These are phyloP conservation scores for Zosterops japonicus DNA, from an alignment of 2,113 vertebrate species.

Conservation along the genomic window DNA sequence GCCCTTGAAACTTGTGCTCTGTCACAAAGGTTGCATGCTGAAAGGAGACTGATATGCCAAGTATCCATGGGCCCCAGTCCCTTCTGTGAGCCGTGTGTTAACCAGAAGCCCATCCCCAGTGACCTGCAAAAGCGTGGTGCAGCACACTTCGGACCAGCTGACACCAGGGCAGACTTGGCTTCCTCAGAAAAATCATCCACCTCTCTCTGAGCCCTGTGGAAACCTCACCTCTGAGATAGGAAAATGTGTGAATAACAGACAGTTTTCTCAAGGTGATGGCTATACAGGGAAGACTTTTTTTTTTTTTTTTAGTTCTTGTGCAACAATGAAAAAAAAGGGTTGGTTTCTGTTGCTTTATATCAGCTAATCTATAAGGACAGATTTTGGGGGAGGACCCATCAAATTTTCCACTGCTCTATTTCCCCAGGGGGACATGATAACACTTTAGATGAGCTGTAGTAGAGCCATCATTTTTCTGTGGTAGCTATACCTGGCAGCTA, in stretches of 20 bases:
- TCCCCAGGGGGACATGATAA: background rate
- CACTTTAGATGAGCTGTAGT: background rate
- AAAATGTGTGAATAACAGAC: background rate
- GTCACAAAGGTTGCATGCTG: conserved; percentile 44
- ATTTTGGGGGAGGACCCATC: background rate
- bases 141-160: conserved; percentile 24
- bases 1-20: conserved; percentile 69
- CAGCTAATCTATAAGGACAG: background rate
- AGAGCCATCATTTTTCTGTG: background rate
- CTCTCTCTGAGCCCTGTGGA: background rate
- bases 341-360: background rate
- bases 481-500: background rate
- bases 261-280: background rate
- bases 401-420: background rate
- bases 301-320: background rate
- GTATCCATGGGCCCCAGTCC: conserved; percentile 45
- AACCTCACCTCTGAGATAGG: background rate
- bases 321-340: background rate
- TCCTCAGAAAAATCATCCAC: background rate
- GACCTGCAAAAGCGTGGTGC: background rate
- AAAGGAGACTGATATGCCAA: conserved; percentile 26
- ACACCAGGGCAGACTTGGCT: background rate
- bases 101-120: conserved; percentile 61
- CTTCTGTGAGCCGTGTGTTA: background rate
- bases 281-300: background rate